Conservation (phyloP, 2,113 vertebrate genomes). For the Vidua macroura region DNA sequence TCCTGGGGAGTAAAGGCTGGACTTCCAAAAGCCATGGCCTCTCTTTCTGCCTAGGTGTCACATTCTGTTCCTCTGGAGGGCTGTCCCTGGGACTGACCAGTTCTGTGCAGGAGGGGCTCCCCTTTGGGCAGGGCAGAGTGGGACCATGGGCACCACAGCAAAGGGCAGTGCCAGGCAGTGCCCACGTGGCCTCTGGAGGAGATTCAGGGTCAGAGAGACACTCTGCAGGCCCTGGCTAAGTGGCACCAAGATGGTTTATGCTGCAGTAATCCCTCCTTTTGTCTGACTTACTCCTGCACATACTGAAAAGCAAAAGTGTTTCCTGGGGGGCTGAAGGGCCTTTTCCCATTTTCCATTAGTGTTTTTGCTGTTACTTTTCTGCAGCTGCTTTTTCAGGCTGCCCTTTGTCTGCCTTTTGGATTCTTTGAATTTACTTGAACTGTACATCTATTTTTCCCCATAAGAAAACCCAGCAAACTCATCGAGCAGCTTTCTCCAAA, state of each 20-base stretch:
- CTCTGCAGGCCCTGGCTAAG: not conserved
- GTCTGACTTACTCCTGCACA: not conserved
- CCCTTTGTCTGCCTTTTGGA: not conserved
- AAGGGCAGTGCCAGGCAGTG: not conserved
- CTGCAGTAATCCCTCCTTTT: conserved; percentile 35
- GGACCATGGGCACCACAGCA: fast-evolving
- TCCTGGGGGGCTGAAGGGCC: conserved; percentile 38
- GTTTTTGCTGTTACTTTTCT: not conserved
- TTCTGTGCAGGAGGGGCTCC: not conserved
- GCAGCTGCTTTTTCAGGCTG: not conserved
- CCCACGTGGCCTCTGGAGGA: not conserved
- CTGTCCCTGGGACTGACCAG: not conserved
- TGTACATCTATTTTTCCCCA: not conserved
- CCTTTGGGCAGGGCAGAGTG: not conserved
- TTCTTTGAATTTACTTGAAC: not conserved
- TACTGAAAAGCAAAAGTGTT: conserved; percentile 20
- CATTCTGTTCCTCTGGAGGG: fast-evolving
- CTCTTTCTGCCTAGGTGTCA: fast-evolving
- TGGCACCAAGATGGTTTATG: conserved; percentile 26
- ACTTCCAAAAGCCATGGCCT: fast-evolving
- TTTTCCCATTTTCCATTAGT: conserved; percentile 42
- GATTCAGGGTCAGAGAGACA: not conserved
- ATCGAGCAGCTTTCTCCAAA: fast-evolving
- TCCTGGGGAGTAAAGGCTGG: not conserved
- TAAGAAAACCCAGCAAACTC: not conserved